Percentiles rank a stretch among this genome's conserved stretches.
Conservation (phyloP, 2,888 invertebrate genomes). For the Tanytarsus gracilentus region DNA sequence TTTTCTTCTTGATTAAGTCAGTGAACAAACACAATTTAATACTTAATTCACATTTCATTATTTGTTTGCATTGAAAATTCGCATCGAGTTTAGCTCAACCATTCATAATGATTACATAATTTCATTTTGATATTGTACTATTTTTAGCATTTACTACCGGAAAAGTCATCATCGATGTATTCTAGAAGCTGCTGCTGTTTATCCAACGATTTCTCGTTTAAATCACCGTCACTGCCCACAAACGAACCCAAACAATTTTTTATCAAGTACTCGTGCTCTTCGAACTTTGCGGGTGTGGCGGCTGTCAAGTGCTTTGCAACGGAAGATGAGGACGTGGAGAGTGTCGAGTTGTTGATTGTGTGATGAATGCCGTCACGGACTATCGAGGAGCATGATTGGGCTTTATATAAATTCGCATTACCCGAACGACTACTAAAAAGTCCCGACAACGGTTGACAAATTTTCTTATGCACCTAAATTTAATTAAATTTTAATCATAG, state of each 20-base stretch:
- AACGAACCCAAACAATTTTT: slow-evolving; percentile 32
- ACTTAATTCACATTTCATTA: neutral
- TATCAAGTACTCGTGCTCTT: slow-evolving; percentile 10
- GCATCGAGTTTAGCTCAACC: neutral
- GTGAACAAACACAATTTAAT: slow-evolving; percentile 5
- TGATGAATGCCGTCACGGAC: slow-evolving; percentile 45
- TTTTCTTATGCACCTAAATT: slow-evolving; percentile 51
- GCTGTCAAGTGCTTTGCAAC: neutral
- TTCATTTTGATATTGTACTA: neutral
- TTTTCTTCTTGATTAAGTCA: neutral
- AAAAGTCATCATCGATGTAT: slow-evolving; percentile 16
- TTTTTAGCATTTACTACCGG: slow-evolving; percentile 7
- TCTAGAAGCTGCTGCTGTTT: slow-evolving; percentile 5
- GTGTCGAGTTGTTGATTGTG: slow-evolving; percentile 21
- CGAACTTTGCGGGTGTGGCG: neutral
- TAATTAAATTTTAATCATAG: slow-evolving; percentile 42
- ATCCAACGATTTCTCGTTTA: slow-evolving; percentile 32
- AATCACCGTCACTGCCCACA: slow-evolving; percentile 32
- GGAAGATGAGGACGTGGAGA: slow-evolving; percentile 15
- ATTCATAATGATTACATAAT: slow-evolving; percentile 6
- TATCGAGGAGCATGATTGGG: slow-evolving; percentile 54
- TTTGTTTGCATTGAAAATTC: neutral
- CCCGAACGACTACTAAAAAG: slow-evolving; percentile 38
- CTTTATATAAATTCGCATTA: slow-evolving; percentile 45
- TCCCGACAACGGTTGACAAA: slow-evolving; percentile 53